Conservation (phyloP, 2,888 invertebrate species). For the Agrenia bidenticulata region DNA sequence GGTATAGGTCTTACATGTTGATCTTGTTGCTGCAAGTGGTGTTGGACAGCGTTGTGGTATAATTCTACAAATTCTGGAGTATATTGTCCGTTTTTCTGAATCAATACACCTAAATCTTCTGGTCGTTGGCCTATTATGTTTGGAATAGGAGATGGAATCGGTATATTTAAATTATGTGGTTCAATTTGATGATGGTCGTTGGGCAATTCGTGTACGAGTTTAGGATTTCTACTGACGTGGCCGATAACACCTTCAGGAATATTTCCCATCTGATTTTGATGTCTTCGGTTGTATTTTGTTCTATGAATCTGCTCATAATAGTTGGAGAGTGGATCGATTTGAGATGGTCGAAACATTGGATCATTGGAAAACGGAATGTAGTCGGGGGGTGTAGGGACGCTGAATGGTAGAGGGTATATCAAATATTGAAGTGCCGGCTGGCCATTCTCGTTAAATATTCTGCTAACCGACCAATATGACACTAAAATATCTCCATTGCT, state of each 20-base stretch:
- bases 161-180: conserved; percentile 4
- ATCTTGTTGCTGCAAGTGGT: conserved; percentile 14
- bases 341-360: conserved; percentile 35
- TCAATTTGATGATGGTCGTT: conserved; percentile 13
- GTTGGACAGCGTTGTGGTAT: conserved; percentile 32
- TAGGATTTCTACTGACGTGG: conserved; percentile 18
- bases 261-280: not conserved
- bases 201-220: conserved; percentile 11
- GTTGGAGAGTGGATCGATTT: conserved; percentile 32
- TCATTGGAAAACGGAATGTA: conserved; percentile 29
- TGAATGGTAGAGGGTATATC: conserved; percentile 45
- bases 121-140: not conserved
- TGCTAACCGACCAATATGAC: conserved; percentile 50
- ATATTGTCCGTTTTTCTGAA: conserved; percentile 36
- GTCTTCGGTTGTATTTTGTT: not conserved
- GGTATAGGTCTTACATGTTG: not conserved
- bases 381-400: conserved; percentile 48
- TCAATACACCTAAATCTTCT: conserved; percentile 18
- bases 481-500: conserved; percentile 46
- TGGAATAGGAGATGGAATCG: conserved; percentile 10
- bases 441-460: conserved; percentile 41
- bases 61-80: conserved; percentile 42
- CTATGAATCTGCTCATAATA: conserved; percentile 21
- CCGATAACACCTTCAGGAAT: conserved; percentile 8
- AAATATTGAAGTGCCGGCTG: conserved; percentile 48